A percentile compares a stretch with the other conserved stretches of the same genome.
Evolutionary conservation across 2,113 vertebrate genomes (phyloP).

Genomic region (Phoenicopterus ruber): DNA sequence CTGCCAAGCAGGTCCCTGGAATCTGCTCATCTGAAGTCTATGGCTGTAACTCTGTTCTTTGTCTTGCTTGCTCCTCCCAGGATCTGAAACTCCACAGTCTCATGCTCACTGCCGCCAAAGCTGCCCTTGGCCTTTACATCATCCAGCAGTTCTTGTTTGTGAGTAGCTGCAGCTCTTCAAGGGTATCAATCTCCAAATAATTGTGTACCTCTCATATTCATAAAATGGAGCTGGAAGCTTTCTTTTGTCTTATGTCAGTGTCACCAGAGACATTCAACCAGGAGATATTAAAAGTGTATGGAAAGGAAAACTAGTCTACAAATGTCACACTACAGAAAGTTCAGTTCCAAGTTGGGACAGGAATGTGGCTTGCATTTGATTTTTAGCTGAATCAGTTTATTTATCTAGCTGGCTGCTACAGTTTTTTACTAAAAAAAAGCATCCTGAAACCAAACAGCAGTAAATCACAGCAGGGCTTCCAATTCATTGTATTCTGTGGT

Average conservation of each 20-base stretch:
- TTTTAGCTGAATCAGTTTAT: not conserved
- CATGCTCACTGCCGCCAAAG: not conserved
- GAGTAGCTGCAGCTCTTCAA: not conserved
- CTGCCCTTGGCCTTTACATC: not conserved
- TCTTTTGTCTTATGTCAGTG: not conserved
- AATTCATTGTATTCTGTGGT: not conserved
- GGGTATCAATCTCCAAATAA: not conserved
- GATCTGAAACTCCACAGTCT: not conserved
- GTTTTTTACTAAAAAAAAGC: not conserved
- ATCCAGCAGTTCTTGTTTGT: not conserved
- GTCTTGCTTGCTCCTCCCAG: not conserved
- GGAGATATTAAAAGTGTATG: not conserved
- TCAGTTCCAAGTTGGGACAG: not conserved
- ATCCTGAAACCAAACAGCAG: not conserved
- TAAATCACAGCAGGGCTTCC: not conserved
- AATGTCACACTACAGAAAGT: not conserved
- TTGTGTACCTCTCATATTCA: not conserved
- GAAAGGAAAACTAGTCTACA: not conserved
- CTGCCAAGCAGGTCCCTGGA: constrained; percentile 17
- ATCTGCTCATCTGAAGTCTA: constrained; percentile 23
- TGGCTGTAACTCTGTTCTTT: not conserved
- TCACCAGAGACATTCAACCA: not conserved
- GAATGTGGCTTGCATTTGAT: not conserved
- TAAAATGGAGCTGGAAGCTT: not conserved
- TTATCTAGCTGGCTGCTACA: not conserved